A percentile compares a stretch with the other conserved stretches of the same genome.
Conservation (phyloP, 2,888 invertebrate species). For the Tolmerus cingulatus region DNA sequence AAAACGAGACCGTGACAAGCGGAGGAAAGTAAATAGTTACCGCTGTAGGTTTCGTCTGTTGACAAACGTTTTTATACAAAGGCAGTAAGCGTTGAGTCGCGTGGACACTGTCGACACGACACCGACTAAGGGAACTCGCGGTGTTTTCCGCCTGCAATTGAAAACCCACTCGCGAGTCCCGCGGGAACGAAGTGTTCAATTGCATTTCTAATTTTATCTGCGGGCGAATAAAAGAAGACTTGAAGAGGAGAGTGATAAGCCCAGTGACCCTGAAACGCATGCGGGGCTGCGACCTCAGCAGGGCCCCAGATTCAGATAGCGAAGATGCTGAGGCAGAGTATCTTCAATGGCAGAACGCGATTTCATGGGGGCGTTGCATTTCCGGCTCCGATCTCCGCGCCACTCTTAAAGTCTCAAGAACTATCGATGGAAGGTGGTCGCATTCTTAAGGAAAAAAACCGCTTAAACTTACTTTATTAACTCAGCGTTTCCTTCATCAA, state of each 20-base stretch:
- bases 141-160: neutral
- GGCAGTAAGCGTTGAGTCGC: neutral
- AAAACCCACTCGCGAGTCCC: neutral
- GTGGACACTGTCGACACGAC: neutral
- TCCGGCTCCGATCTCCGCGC: neutral
- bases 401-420: neutral
- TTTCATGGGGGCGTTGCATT: conserved; percentile 3
- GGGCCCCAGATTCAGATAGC: neutral
- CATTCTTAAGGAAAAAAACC: neutral
- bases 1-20: neutral
- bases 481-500: neutral
- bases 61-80: neutral
- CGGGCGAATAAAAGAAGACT: neutral
- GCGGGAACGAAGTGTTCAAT: neutral
- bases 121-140: neutral
- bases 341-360: neutral
- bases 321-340: neutral
- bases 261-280: neutral
- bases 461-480: neutral
- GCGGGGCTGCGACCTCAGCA: neutral
- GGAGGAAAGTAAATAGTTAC: neutral
- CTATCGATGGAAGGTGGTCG: neutral
- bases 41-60: neutral
- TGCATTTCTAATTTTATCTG: neutral
- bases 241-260: neutral